Evolutionary conservation across 2,113 vertebrate species (phyloP), one percentile per base, ranked within the genome.

Genomic region (Abramis brama): DNA sequence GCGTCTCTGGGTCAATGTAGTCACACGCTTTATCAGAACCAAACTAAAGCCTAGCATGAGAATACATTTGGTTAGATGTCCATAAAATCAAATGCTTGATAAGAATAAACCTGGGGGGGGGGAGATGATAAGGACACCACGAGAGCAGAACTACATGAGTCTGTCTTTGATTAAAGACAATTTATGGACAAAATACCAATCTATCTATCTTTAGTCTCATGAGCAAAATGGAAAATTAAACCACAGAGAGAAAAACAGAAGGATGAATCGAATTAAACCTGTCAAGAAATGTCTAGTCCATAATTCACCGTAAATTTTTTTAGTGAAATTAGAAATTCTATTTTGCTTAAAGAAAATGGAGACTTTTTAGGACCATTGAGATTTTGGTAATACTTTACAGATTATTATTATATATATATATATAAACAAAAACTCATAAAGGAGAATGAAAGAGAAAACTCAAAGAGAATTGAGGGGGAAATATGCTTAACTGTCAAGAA

Each of bases 301-400:
- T 57, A 21, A 57, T 8, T 21, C 19, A 57, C 55, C 6, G 21
- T 21, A 12, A 73, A 30, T 27, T 27, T 27, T 27, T 27, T 27
- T 27, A 80, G 25, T 23, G n/a, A 82, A 64, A 59, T n/a, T 71
- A 89, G 90, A 91, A 85, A 90, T 77, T 10, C 2, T 64, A 64
- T 13, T n/a, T 62, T 62, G n/a, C 6, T 60, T 19, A 57, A 21
- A 57, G 55, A 57, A 57, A 57, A 21, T 5, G 1, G 55, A 47
- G 45, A 47, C 21, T 57, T 43, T 60, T 60, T 60, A 60, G 3
- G 23, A 11, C 23, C 9, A 60, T n/a, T 60, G 23, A 60, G 7
- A 60, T 60, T 60, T 60, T 60, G 59, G 59, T 5, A 52, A 52
- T 2, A 52, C 5, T 52, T 52, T 15, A 52, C 47, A 15, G 13